These are phyloP conservation scores for Drosophila affinis DNA, from an alignment of 2,888 invertebrate species.

Conservation along the genomic window DNA sequence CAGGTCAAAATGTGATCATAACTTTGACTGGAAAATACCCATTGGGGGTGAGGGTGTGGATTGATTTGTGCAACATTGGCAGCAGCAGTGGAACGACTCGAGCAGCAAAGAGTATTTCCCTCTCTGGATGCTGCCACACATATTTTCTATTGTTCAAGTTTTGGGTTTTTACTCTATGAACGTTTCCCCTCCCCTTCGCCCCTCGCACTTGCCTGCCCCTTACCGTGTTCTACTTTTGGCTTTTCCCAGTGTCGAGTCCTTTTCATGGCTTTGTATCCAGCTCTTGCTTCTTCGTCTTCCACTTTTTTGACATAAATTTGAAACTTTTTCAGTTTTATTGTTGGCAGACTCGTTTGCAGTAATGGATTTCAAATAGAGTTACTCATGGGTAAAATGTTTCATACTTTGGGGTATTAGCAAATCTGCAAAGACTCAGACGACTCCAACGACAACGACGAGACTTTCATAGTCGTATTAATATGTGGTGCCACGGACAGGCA, in stretches of 20 bases:
- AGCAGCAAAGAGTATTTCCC: conserved; percentile 13
- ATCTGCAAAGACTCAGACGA: conserved; percentile 65
- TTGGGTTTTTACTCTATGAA: conserved; percentile 31
- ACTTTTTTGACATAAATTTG: conserved; percentile 74
- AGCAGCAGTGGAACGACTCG: neutral
- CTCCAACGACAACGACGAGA: conserved; percentile 28
- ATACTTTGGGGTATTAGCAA: conserved; percentile 80
- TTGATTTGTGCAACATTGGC: conserved; percentile 32
- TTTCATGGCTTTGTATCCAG: conserved; percentile 53
- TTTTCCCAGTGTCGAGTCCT: conserved; percentile 66
- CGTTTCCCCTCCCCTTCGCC: conserved; percentile 1
- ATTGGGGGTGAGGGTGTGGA: neutral
- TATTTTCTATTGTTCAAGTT: conserved; percentile 76
- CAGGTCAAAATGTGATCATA: conserved; percentile 52
- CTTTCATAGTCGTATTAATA: conserved; percentile 53
- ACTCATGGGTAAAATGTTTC: conserved; percentile 79
- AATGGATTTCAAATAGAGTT: conserved; percentile 80
- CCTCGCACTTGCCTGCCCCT: conserved; percentile 19
- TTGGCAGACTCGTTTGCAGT: conserved; percentile 76
- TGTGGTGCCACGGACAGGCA: conserved; percentile 36
- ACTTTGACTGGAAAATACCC: conserved; percentile 12
- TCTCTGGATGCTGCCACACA: conserved; percentile 51
- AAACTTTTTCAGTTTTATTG: conserved; percentile 78
- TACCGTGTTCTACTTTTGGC: conserved; percentile 68
- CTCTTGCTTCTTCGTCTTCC: conserved; percentile 7